phyloP scores from a whole-genome alignment of 1,140 invertebrate genomes.

The Cotesia chilonis region DNA sequence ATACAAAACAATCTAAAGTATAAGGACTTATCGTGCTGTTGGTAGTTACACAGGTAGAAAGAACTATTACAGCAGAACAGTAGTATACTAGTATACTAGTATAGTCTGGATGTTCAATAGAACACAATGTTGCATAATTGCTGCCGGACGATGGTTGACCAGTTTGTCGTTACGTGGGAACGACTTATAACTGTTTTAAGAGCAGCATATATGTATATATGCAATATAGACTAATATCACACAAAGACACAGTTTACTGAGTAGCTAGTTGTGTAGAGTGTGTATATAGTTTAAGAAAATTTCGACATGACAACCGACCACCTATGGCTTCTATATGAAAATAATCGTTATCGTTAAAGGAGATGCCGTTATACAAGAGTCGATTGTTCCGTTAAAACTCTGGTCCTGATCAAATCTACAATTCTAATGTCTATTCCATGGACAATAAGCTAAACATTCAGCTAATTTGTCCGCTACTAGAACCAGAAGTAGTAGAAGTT shows the following conservation, averaged over 20 bases:
- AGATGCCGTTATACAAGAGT: constrained; percentile 19
- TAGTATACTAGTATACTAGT: too few species aligned
- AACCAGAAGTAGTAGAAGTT: too few species aligned
- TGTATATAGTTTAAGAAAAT: neutral
- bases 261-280: too few species aligned
- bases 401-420: constrained; percentile 1
- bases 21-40: too few species aligned
- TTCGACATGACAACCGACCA: constrained; percentile 17
- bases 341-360: constrained; percentile 11
- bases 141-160: constrained; percentile 29
- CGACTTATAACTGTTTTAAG: constrained; percentile 8
- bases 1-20: constrained; percentile 30
- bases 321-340: constrained; percentile 7
- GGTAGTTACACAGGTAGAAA: neutral
- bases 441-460: too few species aligned
- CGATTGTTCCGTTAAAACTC: constrained; percentile 7
- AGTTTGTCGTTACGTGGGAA: constrained; percentile 34
- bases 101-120: constrained; percentile 23
- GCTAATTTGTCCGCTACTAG: too few species aligned
- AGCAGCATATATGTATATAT: neutral
- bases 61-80: neutral
- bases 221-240: neutral
- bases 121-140: constrained; percentile 41
- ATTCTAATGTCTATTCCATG: neutral
- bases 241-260: neutral